A percentile compares a stretch with the other conserved stretches of the same genome.
These are phyloP conservation scores for Hyposoter didymator DNA, from an alignment of 2,888 invertebrate species.

Conservation along the genomic window DNA sequence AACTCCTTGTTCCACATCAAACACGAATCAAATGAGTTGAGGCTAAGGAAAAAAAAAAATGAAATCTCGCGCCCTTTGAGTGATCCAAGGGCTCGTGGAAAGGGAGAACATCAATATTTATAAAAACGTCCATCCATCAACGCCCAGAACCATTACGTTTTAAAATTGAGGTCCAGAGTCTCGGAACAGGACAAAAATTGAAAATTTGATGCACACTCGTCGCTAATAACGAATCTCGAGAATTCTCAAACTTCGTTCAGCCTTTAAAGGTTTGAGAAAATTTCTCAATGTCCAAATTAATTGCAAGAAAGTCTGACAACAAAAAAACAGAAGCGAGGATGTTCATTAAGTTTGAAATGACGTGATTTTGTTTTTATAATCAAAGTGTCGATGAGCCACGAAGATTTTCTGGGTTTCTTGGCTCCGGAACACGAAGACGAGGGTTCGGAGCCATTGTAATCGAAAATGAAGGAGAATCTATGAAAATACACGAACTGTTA, in stretches of 20 bases:
- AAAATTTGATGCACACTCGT: no score
- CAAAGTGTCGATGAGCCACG: neutral
- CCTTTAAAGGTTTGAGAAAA: neutral
- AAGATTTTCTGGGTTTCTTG: neutral
- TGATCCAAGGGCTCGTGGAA: constrained; percentile 10
- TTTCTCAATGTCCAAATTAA: neutral
- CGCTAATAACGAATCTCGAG: neutral
- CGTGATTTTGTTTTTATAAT: neutral
- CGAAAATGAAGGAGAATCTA: constrained; percentile 55
- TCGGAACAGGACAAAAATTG: neutral
- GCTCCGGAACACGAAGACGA: constrained; percentile 56
- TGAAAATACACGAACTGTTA: constrained; percentile 40
- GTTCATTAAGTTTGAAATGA: neutral
- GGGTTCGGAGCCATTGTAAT: constrained; percentile 29
- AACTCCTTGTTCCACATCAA: constrained; percentile 48
- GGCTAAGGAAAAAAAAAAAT: constrained; percentile 32
- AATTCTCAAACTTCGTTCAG: neutral
- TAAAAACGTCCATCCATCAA: constrained; percentile 72
- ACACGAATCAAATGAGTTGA: constrained; percentile 52
- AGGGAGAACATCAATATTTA: constrained; percentile 72
- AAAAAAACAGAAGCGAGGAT: neutral
- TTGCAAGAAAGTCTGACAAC: neutral
- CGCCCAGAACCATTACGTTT: constrained; percentile 35
- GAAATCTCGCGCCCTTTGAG: constrained; percentile 55
- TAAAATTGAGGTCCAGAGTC: constrained; percentile 17